These are phyloP conservation scores for Sebastes cheni DNA, from an alignment of 2,797 vertebrate genomes.

Conservation along the genomic window DNA sequence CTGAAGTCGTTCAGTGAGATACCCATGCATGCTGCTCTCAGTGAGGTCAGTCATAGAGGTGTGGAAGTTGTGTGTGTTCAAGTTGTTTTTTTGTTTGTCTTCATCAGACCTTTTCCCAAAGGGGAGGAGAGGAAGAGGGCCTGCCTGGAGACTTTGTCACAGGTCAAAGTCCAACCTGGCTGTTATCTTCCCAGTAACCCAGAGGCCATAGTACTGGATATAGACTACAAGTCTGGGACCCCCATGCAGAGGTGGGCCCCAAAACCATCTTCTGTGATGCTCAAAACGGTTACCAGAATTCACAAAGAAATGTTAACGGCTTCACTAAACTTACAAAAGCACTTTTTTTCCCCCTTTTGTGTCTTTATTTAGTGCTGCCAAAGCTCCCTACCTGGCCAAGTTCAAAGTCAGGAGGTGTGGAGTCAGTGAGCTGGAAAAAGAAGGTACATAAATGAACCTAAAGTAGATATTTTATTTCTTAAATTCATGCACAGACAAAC, in stretches of 20 bases:
- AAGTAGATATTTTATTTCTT: background rate
- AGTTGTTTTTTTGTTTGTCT: constrained; percentile 55
- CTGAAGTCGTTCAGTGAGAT: constrained; percentile 54
- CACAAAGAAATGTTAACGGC: background rate
- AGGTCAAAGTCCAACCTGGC: constrained; percentile 95
- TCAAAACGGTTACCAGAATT: background rate
- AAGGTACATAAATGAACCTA: constrained; percentile 81
- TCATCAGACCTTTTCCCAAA: constrained; percentile 92
- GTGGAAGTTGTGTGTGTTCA: constrained; percentile 17
- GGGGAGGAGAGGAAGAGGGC: constrained; percentile 95
- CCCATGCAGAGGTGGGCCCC: constrained; percentile 91
- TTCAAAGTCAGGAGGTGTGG: constrained; percentile 96
- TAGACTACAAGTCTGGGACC: constrained; percentile 96
- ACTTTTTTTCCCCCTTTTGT: background rate
- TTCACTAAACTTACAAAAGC: background rate
- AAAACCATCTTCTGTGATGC: background rate
- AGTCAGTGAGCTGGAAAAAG: constrained; percentile 95
- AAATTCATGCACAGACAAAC: background rate
- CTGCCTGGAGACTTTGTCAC: constrained; percentile 91
- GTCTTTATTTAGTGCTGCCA: constrained; percentile 86
- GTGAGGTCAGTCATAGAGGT: background rate
- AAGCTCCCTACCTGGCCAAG: constrained; percentile 95
- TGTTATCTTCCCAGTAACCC: constrained; percentile 98
- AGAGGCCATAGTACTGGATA: constrained; percentile 96
- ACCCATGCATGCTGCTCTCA: constrained; percentile 37